Evolutionary conservation across 2,113 vertebrate genomes (phyloP).

Genomic region (Thermophis baileyi): DNA sequence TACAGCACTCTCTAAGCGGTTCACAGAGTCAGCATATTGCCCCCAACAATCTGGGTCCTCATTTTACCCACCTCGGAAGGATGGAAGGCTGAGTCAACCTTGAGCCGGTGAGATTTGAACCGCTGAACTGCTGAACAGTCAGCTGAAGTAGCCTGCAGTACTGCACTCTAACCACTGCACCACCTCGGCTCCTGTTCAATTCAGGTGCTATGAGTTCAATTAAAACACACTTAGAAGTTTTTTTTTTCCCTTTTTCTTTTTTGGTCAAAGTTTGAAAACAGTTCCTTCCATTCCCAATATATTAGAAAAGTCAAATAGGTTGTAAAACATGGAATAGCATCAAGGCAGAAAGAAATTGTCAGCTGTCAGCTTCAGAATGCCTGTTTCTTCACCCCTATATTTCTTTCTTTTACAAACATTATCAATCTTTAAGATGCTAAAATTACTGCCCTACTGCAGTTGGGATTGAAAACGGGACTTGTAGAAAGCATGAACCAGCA

Average conservation of each 20-base stretch:
- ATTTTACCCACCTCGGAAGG: too few relatives aligned
- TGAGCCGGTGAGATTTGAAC: too few relatives aligned
- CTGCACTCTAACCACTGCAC: too few relatives aligned
- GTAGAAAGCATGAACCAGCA: neutral
- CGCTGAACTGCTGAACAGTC: too few relatives aligned
- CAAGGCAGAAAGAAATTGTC: neutral
- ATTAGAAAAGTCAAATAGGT: neutral
- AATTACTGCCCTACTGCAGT: neutral
- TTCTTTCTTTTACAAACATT: neutral
- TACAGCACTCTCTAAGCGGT: too few relatives aligned
- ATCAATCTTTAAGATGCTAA: neutral
- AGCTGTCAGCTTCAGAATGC: neutral
- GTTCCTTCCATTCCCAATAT: neutral
- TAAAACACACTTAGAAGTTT: neutral
- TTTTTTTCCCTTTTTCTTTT: neutral
- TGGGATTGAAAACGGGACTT: neutral
- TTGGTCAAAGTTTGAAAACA: neutral
- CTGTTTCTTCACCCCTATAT: neutral
- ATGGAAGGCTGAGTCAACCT: too few relatives aligned
- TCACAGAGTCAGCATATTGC: too few relatives aligned
- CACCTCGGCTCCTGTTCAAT: too few relatives aligned
- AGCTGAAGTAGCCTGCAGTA: too few relatives aligned
- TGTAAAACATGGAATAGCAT: neutral
- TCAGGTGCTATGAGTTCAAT: neutral
- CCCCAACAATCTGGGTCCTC: too few relatives aligned